Evolutionary conservation across 2,797 vertebrate species (phyloP), one percentile per base, ranked within the genome.

Genomic region (Perdix hodgsoniae): DNA sequence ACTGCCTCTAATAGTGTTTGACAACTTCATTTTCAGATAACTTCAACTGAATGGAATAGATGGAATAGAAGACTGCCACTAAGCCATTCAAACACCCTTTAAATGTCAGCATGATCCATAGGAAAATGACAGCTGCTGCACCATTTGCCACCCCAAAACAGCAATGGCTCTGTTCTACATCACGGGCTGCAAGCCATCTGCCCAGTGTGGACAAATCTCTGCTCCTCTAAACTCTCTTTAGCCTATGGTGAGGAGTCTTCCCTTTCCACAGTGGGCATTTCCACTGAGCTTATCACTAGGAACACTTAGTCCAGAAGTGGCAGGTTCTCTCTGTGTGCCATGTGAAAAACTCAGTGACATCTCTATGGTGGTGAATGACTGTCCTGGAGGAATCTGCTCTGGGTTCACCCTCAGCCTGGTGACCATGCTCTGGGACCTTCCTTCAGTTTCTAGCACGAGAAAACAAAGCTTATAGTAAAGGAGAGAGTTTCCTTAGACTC

Each of bases 401-500:
- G 35, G 85, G 77, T 26, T 31, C 72, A 39, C 33, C 52, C 37
- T 65, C 37, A 64, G 3, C 6, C 26, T 1, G 0, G 19, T 2
- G 17, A 37, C 26, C n/a, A 33, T 16, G 40, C 12, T 61, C 11
- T 37, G 59, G 54, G 45, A 82, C 37, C 23, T 59, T n/a, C 33
- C 45, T 75, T 66, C 56, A 6, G 42, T 74, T 91, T 80, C 76
- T 75, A 85, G 42, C 31, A 27, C 0, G 22, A 69, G 71, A 86
- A 83, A 39, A 70, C 0, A 6, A 74, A 71, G 75, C n/a, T 85
- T 19, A 39, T 44, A 26, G 11, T 40, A 67, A 71, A 82, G 75
- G 40, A 37, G 50, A 81, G 67, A 33, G 50, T 65, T 85, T 87
- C 54, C 87, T 83, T 39, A 63, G 75, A 54, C 54, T 37, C 52